Base-by-base conservation (phyloP, 2,797 vertebrate species). In the Megalops cyprinoides region DNA sequence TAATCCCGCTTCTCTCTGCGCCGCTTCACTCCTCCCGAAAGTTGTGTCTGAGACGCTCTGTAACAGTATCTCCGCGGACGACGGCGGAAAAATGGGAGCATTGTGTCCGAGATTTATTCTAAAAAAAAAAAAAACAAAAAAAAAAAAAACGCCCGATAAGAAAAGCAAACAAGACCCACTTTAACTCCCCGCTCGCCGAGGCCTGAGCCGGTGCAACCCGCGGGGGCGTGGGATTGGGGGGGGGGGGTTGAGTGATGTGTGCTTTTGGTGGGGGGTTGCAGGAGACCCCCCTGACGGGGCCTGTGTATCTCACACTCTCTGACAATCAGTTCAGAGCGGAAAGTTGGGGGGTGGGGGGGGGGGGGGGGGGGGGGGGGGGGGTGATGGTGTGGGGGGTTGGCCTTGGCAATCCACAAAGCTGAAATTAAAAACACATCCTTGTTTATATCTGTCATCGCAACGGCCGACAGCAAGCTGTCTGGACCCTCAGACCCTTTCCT, bases 1-100 rank as follows among this genome's bases (percentile, higher is more conserved):
- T 90, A 86, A 90, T 91, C 87, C 82, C 76, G 69, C 79, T n/a
- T 48, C 75, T 77, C 87, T 89, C 90, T 87, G 88, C 88, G 81
- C 87, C 87, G 88, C 89, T 73, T 86, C 25, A 82, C 76, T n/a
- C n/a, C n/a, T n/a, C n/a, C 79, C 86, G 85, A 84, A 83, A 89
- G 87, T 89, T 74, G 87, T 88, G 89, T 93, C 93, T 92, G 89
- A 84, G 85, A 87, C 84, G n/a, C n/a, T 67, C 85, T 90, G 93
- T 92, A 94, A 95, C 93, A 88, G 88, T 92, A 94, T 93, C 92
- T 94, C 88, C 84, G 87, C 89, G 91, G 91, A 91, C 89, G 90
- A 91, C 88, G n/a, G n/a, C 89, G 90, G 87, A 93, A 94, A 94
- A 94, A 91, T 91, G 91, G 71, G 88, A 51, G 89, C 90, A 91